Percentiles rank a stretch among this genome's conserved stretches.
Evolutionary conservation across 2,888 invertebrate genomes (phyloP).

Genomic region (Cynaeus angustus): DNA sequence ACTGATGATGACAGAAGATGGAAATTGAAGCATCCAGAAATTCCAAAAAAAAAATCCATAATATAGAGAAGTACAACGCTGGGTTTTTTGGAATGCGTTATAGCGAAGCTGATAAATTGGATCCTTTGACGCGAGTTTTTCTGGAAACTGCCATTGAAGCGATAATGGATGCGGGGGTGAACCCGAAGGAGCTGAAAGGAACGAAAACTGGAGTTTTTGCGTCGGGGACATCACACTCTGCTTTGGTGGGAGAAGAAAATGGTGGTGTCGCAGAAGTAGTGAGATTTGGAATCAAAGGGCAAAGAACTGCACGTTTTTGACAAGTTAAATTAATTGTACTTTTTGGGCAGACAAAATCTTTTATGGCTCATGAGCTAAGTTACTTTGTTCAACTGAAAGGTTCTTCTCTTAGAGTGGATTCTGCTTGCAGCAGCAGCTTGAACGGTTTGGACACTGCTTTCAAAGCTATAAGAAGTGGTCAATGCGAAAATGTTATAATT

Average conservation of each 20-base stretch:
- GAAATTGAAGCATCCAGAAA: conserved; percentile 78
- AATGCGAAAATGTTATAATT: conserved; percentile 92
- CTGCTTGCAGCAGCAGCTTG: conserved; percentile 95
- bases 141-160: conserved; percentile 77
- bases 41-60: conserved; percentile 75
- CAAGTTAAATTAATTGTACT: too few species aligned
- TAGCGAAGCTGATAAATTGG: conserved; percentile 77
- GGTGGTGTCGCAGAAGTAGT: too few species aligned
- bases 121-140: conserved; percentile 75
- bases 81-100: conserved; percentile 77
- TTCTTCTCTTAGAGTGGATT: conserved; percentile 74
- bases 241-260: conserved; percentile 64
- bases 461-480: conserved; percentile 83
- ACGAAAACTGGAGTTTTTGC: conserved; percentile 87
- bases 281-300: too few species aligned
- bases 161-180: conserved; percentile 78
- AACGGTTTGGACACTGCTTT: conserved; percentile 90
- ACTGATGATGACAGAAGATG: conserved; percentile 87
- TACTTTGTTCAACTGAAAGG: too few species aligned
- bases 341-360: not conserved
- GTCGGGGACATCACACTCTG: too few species aligned
- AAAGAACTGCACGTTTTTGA: too few species aligned
- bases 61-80: conserved; percentile 74
- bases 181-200: conserved; percentile 82
- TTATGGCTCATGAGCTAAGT: not conserved